phyloP scores from a whole-genome alignment of 2,888 invertebrate species.

The Himalopsyche kuldschensis region DNA sequence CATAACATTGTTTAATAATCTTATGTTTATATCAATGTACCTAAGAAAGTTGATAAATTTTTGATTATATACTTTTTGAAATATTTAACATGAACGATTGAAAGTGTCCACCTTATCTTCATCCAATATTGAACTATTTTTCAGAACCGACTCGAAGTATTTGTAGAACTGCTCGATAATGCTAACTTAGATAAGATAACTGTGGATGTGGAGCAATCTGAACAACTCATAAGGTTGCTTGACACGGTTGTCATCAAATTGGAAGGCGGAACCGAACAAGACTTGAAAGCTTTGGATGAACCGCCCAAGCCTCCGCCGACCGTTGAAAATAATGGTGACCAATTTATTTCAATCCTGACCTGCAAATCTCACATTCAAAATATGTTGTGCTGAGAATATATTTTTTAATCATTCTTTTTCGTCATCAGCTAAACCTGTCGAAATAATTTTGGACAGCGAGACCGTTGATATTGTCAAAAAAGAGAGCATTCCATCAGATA shows the following conservation, averaged over 20 bases:
- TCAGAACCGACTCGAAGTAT: slow-evolving; percentile 86
- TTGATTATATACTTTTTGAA: no score
- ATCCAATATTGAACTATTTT: slow-evolving; percentile 40
- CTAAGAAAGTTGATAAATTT: no score
- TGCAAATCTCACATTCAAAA: not conserved
- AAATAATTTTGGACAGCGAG: slow-evolving; percentile 27
- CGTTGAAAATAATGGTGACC: slow-evolving; percentile 20
- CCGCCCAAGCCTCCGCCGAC: slow-evolving; percentile 49
- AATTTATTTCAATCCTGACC: not conserved
- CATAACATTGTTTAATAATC: not conserved
- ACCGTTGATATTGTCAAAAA: slow-evolving; percentile 28
- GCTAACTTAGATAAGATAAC: slow-evolving; percentile 75
- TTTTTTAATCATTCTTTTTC: not conserved
- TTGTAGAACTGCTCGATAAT: slow-evolving; percentile 77
- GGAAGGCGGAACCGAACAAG: slow-evolving; percentile 90
- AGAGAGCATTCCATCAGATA: slow-evolving; percentile 40
- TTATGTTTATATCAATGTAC: no score
- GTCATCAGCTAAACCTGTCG: slow-evolving; percentile 23
- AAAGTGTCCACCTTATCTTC: no score
- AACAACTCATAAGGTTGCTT: slow-evolving; percentile 80
- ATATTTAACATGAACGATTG: no score
- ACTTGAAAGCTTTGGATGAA: slow-evolving; percentile 82
- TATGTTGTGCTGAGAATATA: not conserved
- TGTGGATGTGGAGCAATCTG: slow-evolving; percentile 84
- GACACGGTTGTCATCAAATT: slow-evolving; percentile 96